Conservation (phyloP, 2,888 invertebrate genomes). For the Cephus pulcher region DNA sequence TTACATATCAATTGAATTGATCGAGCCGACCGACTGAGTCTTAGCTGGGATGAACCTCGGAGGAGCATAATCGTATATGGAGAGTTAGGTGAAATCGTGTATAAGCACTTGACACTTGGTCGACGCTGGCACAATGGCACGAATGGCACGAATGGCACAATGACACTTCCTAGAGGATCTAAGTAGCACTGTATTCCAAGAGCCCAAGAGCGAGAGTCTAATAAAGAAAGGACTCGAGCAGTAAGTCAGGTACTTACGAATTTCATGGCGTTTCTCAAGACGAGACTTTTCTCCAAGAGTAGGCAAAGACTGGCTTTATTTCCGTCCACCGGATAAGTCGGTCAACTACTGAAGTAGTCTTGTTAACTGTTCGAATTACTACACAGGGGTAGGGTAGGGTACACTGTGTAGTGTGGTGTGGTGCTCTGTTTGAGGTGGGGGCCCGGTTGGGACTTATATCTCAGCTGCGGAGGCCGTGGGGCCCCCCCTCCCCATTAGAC, state of each 20-base stretch:
- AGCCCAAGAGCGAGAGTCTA: neutral
- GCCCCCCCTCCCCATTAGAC: slow-evolving; percentile 16
- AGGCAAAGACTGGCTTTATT: slow-evolving; percentile 13
- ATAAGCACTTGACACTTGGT: neutral
- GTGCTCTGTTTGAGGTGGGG: slow-evolving; percentile 58
- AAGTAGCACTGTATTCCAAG: neutral
- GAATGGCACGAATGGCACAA: neutral
- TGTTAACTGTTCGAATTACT: slow-evolving; percentile 28
- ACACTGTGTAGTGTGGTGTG: slow-evolving; percentile 36
- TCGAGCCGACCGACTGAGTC: neutral
- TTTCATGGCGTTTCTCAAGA: slow-evolving; percentile 36
- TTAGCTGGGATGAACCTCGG: neutral
- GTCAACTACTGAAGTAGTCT: slow-evolving; percentile 27
- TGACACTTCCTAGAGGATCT: neutral
- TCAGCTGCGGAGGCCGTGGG: slow-evolving; percentile 52
- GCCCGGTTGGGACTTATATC: slow-evolving; percentile 57
- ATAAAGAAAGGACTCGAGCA: neutral
- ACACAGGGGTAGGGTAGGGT: slow-evolving; percentile 12
- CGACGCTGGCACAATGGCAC: neutral
- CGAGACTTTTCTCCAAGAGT: neutral
- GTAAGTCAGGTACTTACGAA: slow-evolving; percentile 41
- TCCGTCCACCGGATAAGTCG: slow-evolving; percentile 22
- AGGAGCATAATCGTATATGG: neutral
- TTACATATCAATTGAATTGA: neutral
- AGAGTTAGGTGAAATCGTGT: neutral